A percentile compares a stretch with the other conserved stretches of the same genome.
Evolutionary conservation across 2,888 invertebrate species (phyloP).

Genomic region (Tenthredo notha): DNA sequence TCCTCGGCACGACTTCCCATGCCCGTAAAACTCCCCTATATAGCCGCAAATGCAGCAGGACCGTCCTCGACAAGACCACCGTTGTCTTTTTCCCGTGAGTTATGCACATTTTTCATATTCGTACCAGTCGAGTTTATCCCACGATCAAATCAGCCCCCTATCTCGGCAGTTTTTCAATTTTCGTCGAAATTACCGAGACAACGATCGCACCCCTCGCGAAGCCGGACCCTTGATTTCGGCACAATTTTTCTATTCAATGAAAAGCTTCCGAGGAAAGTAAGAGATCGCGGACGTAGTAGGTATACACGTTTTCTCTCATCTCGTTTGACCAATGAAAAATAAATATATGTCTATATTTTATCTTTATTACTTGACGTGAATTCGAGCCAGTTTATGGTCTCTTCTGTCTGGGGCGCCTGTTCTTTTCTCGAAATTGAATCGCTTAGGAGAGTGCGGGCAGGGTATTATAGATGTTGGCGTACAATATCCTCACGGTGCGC

Average conservation of each 20-base stretch:
- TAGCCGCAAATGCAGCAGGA: neutral
- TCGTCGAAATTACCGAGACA: neutral
- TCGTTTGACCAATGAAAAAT: neutral
- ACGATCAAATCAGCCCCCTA: neutral
- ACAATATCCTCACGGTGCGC: neutral
- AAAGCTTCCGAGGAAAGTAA: neutral
- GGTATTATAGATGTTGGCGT: neutral
- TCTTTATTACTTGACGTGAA: neutral
- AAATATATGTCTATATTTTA: neutral
- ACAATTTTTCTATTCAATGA: neutral
- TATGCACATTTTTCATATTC: neutral
- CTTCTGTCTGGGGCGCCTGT: neutral
- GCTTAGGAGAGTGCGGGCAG: neutral
- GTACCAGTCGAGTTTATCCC: neutral
- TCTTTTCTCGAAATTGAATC: neutral
- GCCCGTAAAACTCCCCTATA: constrained; percentile 12
- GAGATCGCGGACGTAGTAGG: neutral
- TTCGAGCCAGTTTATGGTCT: neutral
- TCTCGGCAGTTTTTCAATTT: neutral
- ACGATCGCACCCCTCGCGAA: neutral
- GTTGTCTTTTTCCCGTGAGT: neutral
- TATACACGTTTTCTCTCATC: neutral
- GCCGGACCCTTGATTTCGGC: neutral
- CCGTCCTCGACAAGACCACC: constrained; percentile 21
- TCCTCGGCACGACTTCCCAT: constrained; percentile 23